phyloP scores from a whole-genome alignment of 2,797 vertebrate genomes.

The Sparidentex hasta region DNA sequence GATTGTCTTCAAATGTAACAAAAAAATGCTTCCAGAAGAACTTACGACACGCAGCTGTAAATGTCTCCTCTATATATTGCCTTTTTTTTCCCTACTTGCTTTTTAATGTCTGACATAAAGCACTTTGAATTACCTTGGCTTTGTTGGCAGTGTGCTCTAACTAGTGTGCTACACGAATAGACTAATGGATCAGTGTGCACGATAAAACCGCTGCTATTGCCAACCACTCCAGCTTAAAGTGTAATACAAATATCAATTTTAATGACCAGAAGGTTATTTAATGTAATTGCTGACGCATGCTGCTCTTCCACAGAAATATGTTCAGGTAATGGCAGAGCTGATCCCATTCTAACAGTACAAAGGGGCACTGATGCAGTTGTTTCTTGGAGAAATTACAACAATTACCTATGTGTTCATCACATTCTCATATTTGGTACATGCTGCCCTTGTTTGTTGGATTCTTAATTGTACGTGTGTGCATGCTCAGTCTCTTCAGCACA shows the following conservation, averaged over 20 bases:
- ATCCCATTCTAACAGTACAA: neutral
- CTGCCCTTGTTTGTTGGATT: neutral
- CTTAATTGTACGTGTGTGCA: neutral
- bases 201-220: conserved; percentile 52
- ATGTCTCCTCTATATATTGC: neutral
- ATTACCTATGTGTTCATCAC: neutral
- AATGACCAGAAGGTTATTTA: conserved; percentile 48
- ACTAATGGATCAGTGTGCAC: conserved; percentile 22
- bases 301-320: neutral
- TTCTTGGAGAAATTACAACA: neutral
- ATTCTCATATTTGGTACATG: neutral
- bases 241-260: conserved; percentile 58
- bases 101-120: neutral
- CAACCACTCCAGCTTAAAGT: conserved; percentile 34
- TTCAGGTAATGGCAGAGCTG: neutral
- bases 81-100: too few species aligned
- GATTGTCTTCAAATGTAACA: too few species aligned
- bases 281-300: conserved; percentile 33
- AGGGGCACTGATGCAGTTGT: neutral
- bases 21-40: too few species aligned
- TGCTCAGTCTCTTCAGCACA: neutral
- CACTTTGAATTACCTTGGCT: neutral
- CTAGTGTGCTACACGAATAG: neutral
- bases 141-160: neutral
- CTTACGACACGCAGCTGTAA: neutral